Percentiles rank a stretch among this genome's conserved stretches.
Conservation (phyloP, 1,140 invertebrate genomes). For the Drosophila ananassae region DNA sequence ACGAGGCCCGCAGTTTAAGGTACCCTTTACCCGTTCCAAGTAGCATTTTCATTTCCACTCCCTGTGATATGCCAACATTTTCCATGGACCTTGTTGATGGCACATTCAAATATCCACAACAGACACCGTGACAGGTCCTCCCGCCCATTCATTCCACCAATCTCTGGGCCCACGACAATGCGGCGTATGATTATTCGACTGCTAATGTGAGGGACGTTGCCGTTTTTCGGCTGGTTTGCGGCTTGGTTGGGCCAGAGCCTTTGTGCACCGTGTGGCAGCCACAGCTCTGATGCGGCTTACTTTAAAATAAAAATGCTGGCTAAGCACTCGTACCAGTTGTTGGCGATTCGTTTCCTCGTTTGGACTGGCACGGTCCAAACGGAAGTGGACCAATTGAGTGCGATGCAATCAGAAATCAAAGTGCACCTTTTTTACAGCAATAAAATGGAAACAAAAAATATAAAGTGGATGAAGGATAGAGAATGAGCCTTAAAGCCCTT, state of each 20-base stretch:
- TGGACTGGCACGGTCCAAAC: background rate
- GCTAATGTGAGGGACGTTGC: slow-evolving; percentile 53
- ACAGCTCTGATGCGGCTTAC: slow-evolving; percentile 3
- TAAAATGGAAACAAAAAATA: slow-evolving; percentile 15
- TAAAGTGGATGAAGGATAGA: background rate
- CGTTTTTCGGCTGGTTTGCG: slow-evolving; percentile 51
- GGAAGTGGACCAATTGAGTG: slow-evolving; percentile 56
- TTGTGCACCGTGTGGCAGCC: slow-evolving; percentile 25
- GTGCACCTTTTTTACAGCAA: background rate
- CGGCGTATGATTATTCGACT: slow-evolving; percentile 75
- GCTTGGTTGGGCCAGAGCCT: slow-evolving; percentile 28
- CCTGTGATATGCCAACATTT: slow-evolving; percentile 46
- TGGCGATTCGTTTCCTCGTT: background rate
- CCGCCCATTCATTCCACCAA: background rate
- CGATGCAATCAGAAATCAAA: slow-evolving; percentile 53
- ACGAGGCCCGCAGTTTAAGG: slow-evolving; percentile 51
- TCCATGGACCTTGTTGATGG: slow-evolving; percentile 40
- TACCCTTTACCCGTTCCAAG: slow-evolving; percentile 13
- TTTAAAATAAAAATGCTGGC: slow-evolving; percentile 47
- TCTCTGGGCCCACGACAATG: slow-evolving; percentile 52
- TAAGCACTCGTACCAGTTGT: slow-evolving; percentile 25
- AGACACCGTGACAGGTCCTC: slow-evolving; percentile 18
- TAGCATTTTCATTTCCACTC: slow-evolving; percentile 15
- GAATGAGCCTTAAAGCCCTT: background rate
- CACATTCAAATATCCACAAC: slow-evolving; percentile 63